phyloP scores from a whole-genome alignment of 1,140 invertebrate genomes.

The Cyclina sinensis region DNA sequence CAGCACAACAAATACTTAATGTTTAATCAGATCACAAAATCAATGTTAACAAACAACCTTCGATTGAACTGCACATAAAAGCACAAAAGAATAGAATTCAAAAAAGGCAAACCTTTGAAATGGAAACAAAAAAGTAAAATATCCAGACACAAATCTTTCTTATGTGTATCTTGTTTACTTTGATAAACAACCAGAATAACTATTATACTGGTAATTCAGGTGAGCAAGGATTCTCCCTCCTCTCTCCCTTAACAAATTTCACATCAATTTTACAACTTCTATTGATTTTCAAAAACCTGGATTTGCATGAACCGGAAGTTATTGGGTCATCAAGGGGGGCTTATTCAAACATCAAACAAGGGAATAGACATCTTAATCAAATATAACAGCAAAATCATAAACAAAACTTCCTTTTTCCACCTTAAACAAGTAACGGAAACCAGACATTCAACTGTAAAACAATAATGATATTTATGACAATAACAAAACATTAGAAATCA shows the following conservation, averaged over 20 bases:
- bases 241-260: background rate
- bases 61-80: background rate
- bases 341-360: constrained; percentile 10
- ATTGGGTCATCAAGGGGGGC: constrained; percentile 9
- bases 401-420: background rate
- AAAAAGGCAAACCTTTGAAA: constrained; percentile 20
- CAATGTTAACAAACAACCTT: background rate
- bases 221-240: no score
- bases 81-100: background rate
- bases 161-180: no score
- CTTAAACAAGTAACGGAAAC: background rate
- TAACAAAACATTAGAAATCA: constrained; percentile 25
- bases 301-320: constrained; percentile 28
- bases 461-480: constrained; percentile 22
- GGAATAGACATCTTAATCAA: constrained; percentile 1
- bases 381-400: background rate
- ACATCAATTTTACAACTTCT: background rate
- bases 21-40: background rate
- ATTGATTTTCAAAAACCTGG: background rate
- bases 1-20: background rate
- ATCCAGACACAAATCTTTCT: background rate
- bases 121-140: background rate
- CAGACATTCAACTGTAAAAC: background rate
- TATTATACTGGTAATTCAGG: no score
- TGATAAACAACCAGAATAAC: no score